Evolutionary conservation across 2,888 invertebrate species (phyloP), one percentile per base, ranked within the genome.

Genomic region (Volucella zonaria): DNA sequence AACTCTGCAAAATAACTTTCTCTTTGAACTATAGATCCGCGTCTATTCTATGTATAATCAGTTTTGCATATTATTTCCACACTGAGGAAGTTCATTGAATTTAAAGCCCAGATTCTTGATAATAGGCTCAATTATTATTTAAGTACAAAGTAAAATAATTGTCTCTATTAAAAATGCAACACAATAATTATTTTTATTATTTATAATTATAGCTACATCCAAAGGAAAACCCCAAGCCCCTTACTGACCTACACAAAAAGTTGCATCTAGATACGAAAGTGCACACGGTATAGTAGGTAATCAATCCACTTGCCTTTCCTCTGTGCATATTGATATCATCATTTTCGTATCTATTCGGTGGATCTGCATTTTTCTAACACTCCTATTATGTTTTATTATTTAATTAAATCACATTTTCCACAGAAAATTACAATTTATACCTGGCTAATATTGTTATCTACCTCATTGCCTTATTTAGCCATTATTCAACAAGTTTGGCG

Each of bases 401-500:
- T 51, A 77, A 76, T 76, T 66, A 54, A 82, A 73, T 73, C 14
- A 51, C 38, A 52, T 47, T 43, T 31, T 38, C 56, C 2, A 15
- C 51, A 51, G 67, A 68, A 82, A 82, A 82, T 62, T 68, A 62
- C 77, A 73, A 47, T 43, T 71, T n/a, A 14, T 54, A 58, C 14
- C 64, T 74, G 18, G 23, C 23, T 11, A 18, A 42, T 51, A 14
- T 6, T 23, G 15, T 40, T 23, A 31, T 45, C n/a, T 38, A 14
- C 14, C 31, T 45, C 31, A 38, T 18, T 45, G 12, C 23, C 23
- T 15, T 12, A 43, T 52, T 23, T 10, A 62, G 38, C 38, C 58
- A 58, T 70, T 23, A 38, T 56, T 68, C 56, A 58, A 47, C 18
- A 8, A 14, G 23, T 31, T 31, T 23, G 23, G 23, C 4, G 23